phyloP scores from a whole-genome alignment of 2,888 invertebrate genomes.

The Hemicrepidius hirtus region DNA sequence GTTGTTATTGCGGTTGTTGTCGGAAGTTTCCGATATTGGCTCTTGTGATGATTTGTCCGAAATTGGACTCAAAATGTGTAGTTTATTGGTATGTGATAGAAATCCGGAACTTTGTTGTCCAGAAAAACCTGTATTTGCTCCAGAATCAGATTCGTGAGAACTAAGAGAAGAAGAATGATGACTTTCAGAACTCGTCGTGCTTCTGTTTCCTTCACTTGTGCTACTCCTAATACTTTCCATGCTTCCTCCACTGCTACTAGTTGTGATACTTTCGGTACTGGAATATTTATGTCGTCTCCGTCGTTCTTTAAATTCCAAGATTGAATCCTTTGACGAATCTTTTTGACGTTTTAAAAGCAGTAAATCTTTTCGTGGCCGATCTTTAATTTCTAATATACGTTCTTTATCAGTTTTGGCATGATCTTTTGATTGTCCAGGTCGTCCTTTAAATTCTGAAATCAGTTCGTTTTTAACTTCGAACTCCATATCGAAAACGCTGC shows the following conservation, averaged over 20 bases:
- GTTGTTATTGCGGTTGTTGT: slow-evolving; percentile 86
- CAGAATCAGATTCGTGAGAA: slow-evolving; percentile 90
- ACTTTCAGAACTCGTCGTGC: slow-evolving; percentile 90
- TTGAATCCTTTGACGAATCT: slow-evolving; percentile 61
- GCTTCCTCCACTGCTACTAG: slow-evolving; percentile 90
- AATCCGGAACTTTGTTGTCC: slow-evolving; percentile 80
- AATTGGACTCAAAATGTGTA: slow-evolving; percentile 91
- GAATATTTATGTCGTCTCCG: slow-evolving; percentile 80
- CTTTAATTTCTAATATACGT: slow-evolving; percentile 78
- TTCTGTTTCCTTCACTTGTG: slow-evolving; percentile 90
- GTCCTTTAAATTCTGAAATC: slow-evolving; percentile 77
- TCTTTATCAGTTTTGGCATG: slow-evolving; percentile 76
- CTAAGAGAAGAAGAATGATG: slow-evolving; percentile 88
- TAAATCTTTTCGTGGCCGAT: slow-evolving; percentile 77
- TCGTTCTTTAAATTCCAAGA: slow-evolving; percentile 78
- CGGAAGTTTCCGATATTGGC: slow-evolving; percentile 87
- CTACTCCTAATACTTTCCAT: slow-evolving; percentile 91
- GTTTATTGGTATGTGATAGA: slow-evolving; percentile 81
- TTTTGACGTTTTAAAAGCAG: slow-evolving; percentile 65
- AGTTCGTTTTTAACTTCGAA: slow-evolving; percentile 63
- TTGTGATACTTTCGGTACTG: slow-evolving; percentile 91
- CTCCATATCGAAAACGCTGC: slow-evolving; percentile 67
- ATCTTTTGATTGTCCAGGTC: slow-evolving; percentile 73
- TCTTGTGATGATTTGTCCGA: slow-evolving; percentile 94
- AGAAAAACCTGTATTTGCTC: slow-evolving; percentile 76